Base-by-base conservation (phyloP, 2,113 vertebrate genomes). In the Aythya baeri region DNA sequence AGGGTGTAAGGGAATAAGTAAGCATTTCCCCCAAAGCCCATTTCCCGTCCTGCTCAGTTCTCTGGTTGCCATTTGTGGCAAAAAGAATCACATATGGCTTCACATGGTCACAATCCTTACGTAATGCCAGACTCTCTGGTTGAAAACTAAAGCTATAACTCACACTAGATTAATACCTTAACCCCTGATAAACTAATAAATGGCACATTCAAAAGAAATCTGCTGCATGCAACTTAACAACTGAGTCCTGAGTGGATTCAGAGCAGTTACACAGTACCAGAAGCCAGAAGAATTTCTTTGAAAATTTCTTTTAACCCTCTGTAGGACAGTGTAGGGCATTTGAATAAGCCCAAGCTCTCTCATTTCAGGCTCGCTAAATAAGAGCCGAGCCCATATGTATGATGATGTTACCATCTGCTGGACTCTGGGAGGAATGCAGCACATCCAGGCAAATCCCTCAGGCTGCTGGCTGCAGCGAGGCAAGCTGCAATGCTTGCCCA, bases 351-450 rank as follows among this genome's bases (percentile, higher is more conserved):
- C 34, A 29, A 68, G 23, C 44, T 0, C 50, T 26, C 55, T 21
- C 41, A 17, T 10, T 23, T 20, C n/a, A 5, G 11, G 23, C 52
- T 66, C 27, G 0, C 32, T 6, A 6, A 20, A 7, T 0, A 5
- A 4, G 27, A 54, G 59, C 36, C 0, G n/a, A 59, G 20, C 14
- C 75, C 41, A n/a, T 93, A 5, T 4, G 49, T 44, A 32, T 57
- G 80, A 11, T 23, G 52, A 86, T 21, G 41, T 79, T 75, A 75
- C 95, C 96, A 93, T 89, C 96, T 96, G 36, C 54, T 88, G 95
- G 93, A 1, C 7, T 4, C 3, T 0, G 11, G 29, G 1, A 59
- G 86, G 17, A 94, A 76, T 22, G 92, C 93, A 88, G 70, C 61
- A 8, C 17, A 4, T 13, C 52, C 4, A 6, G 13, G 8, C 1